Percentiles rank a stretch among this genome's conserved stretches.
Evolutionary conservation across 23 tunicate genomes (phyloP).

Genomic region (Aplidium turbinatum): DNA sequence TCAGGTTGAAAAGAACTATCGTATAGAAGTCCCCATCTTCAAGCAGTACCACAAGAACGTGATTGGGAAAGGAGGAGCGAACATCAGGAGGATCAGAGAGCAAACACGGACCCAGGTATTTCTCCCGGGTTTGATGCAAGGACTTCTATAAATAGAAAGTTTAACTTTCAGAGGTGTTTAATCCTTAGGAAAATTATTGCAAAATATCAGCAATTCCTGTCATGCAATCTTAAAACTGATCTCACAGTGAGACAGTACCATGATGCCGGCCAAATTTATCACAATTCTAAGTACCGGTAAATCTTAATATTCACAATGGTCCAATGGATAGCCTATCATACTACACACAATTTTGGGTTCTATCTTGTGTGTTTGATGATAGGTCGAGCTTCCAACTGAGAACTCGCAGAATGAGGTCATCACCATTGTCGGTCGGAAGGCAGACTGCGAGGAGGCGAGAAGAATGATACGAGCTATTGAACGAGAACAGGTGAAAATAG

Average conservation of each 20-base stretch:
- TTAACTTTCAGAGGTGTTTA: background rate
- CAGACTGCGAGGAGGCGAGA: constrained; percentile 90
- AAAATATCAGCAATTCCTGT: no score
- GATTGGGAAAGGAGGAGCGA: constrained; percentile 95
- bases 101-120: constrained; percentile 94
- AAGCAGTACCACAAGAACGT: constrained; percentile 97
- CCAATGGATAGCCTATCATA: no score
- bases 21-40: constrained; percentile 97
- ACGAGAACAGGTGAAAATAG: constrained; percentile 73
- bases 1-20: constrained; percentile 86
- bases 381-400: constrained; percentile 98
- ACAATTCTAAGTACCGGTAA: no score
- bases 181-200: no score
- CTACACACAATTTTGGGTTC: no score
- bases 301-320: no score
- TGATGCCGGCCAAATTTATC: no score
- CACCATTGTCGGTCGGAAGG: constrained; percentile 85
- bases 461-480: constrained; percentile 88
- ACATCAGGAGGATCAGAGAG: constrained; percentile 89
- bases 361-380: no score
- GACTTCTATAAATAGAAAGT: background rate
- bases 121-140: background rate
- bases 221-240: no score
- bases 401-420: constrained; percentile 95
- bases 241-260: no score